Base-by-base conservation (phyloP, 2,113 vertebrate genomes). In the Actenoides hombroni region DNA sequence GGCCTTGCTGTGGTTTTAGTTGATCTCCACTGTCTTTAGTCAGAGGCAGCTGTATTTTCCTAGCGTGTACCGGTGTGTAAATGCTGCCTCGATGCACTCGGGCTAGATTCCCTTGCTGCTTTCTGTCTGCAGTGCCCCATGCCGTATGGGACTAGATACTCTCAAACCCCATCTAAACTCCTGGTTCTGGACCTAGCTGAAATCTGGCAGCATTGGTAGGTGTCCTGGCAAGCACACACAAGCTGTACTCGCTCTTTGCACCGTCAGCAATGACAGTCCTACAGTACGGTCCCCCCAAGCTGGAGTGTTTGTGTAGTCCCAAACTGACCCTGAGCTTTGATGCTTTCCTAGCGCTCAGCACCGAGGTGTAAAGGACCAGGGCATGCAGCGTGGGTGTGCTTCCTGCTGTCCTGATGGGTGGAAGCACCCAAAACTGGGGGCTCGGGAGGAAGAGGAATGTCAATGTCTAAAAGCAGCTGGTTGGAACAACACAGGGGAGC, bases 321-420 rank as follows among this genome's bases (percentile, higher is more conserved):
- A 4, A 0, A 13, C 7, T 61, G 60, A 17, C n/a, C 21, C 5
- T 1, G 1, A 9, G 35, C 54, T 59, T 9, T 4, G 63, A 4
- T n/a, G 46, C 26, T 49, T 48, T n/a, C 21, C 0, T 1, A 63
- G 39, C 2, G 1, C 56, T 67, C 51, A 4, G 48, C 67, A 16
- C 24, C 0, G 0, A 46, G 24, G 18, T 10, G 20, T 13, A n/a
- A 51, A 17, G 65, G 56, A 39, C 16, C 1, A 1, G 0, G 7
- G 28, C 33, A 5, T 2, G 4, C 23, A 53, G 53, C 0, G 0
- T 11, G 4, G 40, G 0, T 24, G 1, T 5, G 49, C n/a, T 49
- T 59, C 33, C 63, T 68, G 33, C 51, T 37, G 5, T 19, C 61
- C 4, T 9, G 18, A 4, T 18, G n/a, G 28, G 29, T 10, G 33